These are phyloP conservation scores for Sminthurides bifidus DNA, from an alignment of 1,140 invertebrate genomes.

Conservation along the genomic window DNA sequence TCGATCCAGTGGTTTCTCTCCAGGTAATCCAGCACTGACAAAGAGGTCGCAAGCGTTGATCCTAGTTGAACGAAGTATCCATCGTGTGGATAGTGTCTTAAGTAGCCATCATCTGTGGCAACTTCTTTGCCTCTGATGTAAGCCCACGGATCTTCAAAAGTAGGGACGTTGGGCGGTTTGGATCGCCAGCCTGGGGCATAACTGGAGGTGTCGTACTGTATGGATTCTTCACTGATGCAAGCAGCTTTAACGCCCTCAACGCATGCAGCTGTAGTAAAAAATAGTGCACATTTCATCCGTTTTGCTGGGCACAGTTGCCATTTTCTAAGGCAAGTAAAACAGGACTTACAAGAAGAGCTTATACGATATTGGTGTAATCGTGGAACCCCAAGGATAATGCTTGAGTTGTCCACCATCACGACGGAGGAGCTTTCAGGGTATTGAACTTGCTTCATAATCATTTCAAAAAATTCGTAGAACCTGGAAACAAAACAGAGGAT, in stretches of 20 bases:
- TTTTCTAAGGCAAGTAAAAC: neutral
- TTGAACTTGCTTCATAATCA: neutral
- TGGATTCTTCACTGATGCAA: neutral
- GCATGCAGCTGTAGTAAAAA: neutral
- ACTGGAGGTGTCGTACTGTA: neutral
- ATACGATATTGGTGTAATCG: neutral
- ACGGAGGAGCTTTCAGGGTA: neutral
- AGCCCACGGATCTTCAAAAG: neutral
- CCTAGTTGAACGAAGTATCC: neutral
- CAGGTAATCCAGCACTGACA: neutral
- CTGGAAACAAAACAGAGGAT: neutral
- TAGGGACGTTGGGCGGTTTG: neutral
- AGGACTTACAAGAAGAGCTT: neutral
- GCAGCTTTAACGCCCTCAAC: neutral
- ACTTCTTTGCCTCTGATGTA: neutral
- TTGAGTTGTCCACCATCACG: neutral
- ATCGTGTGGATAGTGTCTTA: neutral
- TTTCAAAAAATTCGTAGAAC: neutral
- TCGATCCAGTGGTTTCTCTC: neutral
- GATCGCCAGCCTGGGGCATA: neutral
- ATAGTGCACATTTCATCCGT: neutral
- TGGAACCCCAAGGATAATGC: neutral
- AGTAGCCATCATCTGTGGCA: neutral
- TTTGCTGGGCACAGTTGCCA: neutral
- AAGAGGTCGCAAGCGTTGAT: neutral